Base-by-base conservation (phyloP, 2,113 vertebrate genomes). In the Paraplagusia blochii region DNA sequence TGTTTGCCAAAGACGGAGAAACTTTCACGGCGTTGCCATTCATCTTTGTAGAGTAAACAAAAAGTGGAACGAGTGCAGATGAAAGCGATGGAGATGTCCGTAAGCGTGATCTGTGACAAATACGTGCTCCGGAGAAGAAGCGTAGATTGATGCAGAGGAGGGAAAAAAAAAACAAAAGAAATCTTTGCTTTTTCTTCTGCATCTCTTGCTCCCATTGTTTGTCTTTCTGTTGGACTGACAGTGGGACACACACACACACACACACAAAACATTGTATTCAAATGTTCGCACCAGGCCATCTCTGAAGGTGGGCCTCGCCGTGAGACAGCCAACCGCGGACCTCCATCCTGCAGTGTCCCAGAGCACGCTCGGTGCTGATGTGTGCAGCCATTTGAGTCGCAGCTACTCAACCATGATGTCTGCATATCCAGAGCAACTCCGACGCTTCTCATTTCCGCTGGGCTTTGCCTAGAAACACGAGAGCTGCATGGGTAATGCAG, bases 351-450 rank as follows among this genome's bases (percentile, higher is more conserved):
- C 65, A 76, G 56, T 52, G 69, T 66, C 69, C 67, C 79, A 68
- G 15, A 63, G 65, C 38, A 9, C 11, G 5, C 50, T 53, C 55
- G 1, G 69, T 72, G 66, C 71, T 74, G 74, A 85, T 69, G 77
- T 63, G 81, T 84, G 79, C 81, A 74, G 77, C 66, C 75, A 61
- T 56, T 66, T 69, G 70, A 76, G 69, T 34, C 10, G 52, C n/a
- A 38, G 10, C 22, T 65, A 22, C 59, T 79, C 50, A 50, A 50
- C 57, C 73, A 42, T 22, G 3, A 56, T 42, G 14, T 39, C 66
- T 69, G 69, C 56, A 40, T 42, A 58, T 63, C 69, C 63, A 51
- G 34, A 69, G 62, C 59, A 4, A 68, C 39, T 75, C 1, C 42
- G 16, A 58, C 38, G 56, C 39, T 2, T 52, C 59, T 60, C 55